A percentile compares a stretch with the other conserved stretches of the same genome.
Evolutionary conservation across 2,113 vertebrate species (phyloP).

Genomic region (Dasyurus viverrinus): DNA sequence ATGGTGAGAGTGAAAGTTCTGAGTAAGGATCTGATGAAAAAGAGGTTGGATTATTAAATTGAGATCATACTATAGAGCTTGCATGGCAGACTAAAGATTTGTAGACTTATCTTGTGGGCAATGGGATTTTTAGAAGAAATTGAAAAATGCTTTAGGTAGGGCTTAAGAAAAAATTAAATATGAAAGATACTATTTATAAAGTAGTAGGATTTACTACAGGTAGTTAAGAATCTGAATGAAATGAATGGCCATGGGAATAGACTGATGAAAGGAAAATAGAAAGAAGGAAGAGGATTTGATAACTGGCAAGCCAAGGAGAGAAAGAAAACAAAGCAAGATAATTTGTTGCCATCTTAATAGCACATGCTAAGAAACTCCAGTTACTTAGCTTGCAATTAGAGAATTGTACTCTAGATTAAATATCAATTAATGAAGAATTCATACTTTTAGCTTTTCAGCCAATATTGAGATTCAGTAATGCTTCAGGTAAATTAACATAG

Average conservation of each 20-base stretch:
- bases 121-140: neutral
- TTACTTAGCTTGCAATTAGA: slow-evolving; percentile 17
- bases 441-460: slow-evolving; percentile 43
- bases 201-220: neutral
- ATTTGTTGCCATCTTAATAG: neutral
- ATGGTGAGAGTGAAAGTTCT: neutral
- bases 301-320: neutral
- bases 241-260: neutral
- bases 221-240: neutral
- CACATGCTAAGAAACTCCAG: neutral
- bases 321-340: neutral
- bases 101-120: neutral
- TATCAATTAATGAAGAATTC: neutral
- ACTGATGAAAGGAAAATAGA: neutral
- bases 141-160: neutral
- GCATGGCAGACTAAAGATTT: neutral
- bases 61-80: neutral
- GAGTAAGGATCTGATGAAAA: neutral
- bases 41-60: neutral
- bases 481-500: slow-evolving; percentile 41
- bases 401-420: slow-evolving; percentile 27
- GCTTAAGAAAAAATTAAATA: neutral
- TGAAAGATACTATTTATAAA: neutral
- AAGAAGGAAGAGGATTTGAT: neutral
- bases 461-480: slow-evolving; percentile 48